A percentile compares a stretch with the other conserved stretches of the same genome.
These are phyloP conservation scores for Noctilio leporinus DNA, from an alignment of 2,113 vertebrate species.

Conservation along the genomic window DNA sequence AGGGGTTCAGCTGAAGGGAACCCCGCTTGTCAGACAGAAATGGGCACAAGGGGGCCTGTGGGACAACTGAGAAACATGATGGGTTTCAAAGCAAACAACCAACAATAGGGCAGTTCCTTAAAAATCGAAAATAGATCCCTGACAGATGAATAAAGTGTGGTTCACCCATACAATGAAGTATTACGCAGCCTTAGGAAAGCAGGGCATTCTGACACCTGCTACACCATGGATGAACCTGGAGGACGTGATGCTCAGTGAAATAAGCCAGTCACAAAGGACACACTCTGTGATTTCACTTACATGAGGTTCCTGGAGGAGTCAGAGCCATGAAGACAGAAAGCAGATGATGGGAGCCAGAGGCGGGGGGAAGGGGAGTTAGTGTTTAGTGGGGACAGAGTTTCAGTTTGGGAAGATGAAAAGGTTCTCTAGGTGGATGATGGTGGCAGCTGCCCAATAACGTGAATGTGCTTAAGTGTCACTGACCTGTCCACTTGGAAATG, in stretches of 20 bases:
- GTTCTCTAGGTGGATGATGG: not conserved
- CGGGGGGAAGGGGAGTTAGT: not conserved
- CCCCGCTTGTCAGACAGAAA: not conserved
- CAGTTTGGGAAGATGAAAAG: not conserved
- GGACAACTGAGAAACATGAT: not conserved
- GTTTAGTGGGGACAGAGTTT: not conserved
- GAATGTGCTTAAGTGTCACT: too few species aligned
- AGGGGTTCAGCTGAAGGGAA: not conserved
- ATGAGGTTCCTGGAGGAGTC: not conserved
- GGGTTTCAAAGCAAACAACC: not conserved
- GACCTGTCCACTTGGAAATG: not conserved
- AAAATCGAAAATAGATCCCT: not conserved
- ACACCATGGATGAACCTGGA: rapidly evolving
- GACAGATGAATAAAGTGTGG: not conserved
- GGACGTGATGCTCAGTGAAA: not conserved
- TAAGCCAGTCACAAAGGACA: too few species aligned
- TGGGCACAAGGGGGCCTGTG: not conserved
- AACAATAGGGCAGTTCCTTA: not conserved
- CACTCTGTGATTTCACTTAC: not conserved
- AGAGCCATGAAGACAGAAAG: not conserved
- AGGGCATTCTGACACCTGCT: not conserved
- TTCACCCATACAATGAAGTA: rapidly evolving
- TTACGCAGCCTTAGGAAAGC: not conserved
- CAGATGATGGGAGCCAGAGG: not conserved
- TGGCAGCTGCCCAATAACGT: rapidly evolving